Percentiles rank a stretch among this genome's conserved stretches.
These are phyloP conservation scores for Xylophagus ater DNA, from an alignment of 2,888 invertebrate genomes.

Conservation along the genomic window DNA sequence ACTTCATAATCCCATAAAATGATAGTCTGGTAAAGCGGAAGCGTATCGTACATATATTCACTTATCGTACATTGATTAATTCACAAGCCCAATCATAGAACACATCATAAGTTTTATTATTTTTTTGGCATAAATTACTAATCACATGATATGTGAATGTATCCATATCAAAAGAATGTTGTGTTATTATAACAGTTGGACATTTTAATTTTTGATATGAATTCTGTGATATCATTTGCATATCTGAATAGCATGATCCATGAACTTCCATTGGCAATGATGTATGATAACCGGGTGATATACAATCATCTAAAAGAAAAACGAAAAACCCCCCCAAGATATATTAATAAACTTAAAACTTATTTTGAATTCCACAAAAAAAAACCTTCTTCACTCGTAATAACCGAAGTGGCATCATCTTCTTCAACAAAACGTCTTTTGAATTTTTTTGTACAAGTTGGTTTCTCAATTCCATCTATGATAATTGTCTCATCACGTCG, in stretches of 20 bases:
- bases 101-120: slow-evolving; percentile 38
- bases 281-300: slow-evolving; percentile 39
- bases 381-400: slow-evolving; percentile 40
- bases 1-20: too few relatives aligned
- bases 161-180: slow-evolving; percentile 39
- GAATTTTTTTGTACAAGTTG: slow-evolving; percentile 36
- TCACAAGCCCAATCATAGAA: slow-evolving; percentile 40
- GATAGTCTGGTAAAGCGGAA: background rate
- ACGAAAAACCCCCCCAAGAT: too few relatives aligned
- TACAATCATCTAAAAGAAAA: slow-evolving; percentile 32
- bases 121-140: slow-evolving; percentile 37
- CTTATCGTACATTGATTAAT: slow-evolving; percentile 29
- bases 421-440: slow-evolving; percentile 37
- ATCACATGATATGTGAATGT: slow-evolving; percentile 38
- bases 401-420: slow-evolving; percentile 39
- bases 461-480: slow-evolving; percentile 28
- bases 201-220: slow-evolving; percentile 36
- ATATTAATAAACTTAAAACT: too few relatives aligned
- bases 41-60: background rate
- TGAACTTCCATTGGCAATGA: slow-evolving; percentile 39
- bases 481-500: slow-evolving; percentile 33
- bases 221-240: slow-evolving; percentile 40
- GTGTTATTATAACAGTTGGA: slow-evolving; percentile 35
- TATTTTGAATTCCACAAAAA: too few relatives aligned
- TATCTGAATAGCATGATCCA: slow-evolving; percentile 39